Base-by-base conservation (phyloP, 2,888 invertebrate genomes). In the Tanypteryx hageni region DNA sequence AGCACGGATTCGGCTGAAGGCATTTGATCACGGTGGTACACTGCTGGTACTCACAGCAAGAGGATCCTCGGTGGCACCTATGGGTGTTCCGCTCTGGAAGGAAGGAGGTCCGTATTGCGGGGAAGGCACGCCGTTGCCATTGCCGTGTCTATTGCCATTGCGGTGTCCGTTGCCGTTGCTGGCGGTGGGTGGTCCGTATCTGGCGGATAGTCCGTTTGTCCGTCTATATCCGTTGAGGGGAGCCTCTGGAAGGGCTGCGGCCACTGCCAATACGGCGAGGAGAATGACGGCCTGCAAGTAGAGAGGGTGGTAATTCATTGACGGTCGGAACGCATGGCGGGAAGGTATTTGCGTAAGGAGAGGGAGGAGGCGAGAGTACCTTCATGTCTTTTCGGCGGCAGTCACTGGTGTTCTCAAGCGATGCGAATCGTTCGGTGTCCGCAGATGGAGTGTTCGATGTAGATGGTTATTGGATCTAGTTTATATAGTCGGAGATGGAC, bases 191-290 rank as follows among this genome's bases (percentile, higher is more conserved):
- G 44, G 44, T 44, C 44, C 44, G 76, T 27, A 76, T 76, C 76
- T 27, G 7, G 8, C 13, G 16, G 76, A 76, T 10, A 68, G 68
- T 68, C 68, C 68, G 68, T 68, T 68, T n/a, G 76, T 14, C 27
- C 76, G 22, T 76, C 76, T 22, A 0, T 22, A 27, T 11, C 76
- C 76, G 11, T 76, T 76, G 27, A 94, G 94, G 10, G 94, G 93
- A 68, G 94, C 94, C 86, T 94, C 94, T 81, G 94, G 93, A 86
- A 94, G 94, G 27, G 93, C 94, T 10, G 93, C 93, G 31, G 93
- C 92, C 89, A 94, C 59, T 84, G 94, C 86, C 31, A 94, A 91
- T 31, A 93, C 93, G 94, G 94, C 22, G 59, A 92, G 22, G 84
- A 22, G 68, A 31, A 76, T 76, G 11, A 76, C 76, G 76, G 76